Evolutionary conservation across 2,113 vertebrate species (phyloP), one percentile per base, ranked within the genome.

Genomic region (Cricetomys ansorgei): DNA sequence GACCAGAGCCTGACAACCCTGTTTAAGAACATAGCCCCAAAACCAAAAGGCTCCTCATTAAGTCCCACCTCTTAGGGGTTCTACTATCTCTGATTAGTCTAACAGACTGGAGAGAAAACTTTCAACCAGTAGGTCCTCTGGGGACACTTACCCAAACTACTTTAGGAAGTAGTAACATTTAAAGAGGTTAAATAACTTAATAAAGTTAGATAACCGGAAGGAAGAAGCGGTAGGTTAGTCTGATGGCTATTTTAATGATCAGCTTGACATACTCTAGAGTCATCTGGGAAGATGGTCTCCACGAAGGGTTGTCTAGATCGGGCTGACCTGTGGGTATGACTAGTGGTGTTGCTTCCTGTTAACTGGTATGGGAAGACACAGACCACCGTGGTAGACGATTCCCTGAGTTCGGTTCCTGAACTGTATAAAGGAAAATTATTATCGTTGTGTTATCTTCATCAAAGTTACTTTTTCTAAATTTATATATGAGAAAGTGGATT

Each of bases 401-500:
- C 37, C 53, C 21, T 79, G 50, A 37, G 31, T 80, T 79, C 11
- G 31, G 48, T 53, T 79, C 50, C 19, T 34, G 29, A 7, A 77
- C 29, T 77, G 13, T 34, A 31, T 77, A 77, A 50, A 77, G 73
- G 27, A 6, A 27, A 13, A n/a, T 70, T 92, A 19, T 50, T 84
- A 27, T 77, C 80, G 7, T n/a, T 9, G 12, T 62, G 2, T 43
- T 95, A 34, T 67, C 48, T 87, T 94, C 29, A 77, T 83, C 3
- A 83, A 94, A 73, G 8, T 81, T 43, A 85, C 72, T 81, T 57
- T 80, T 88, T 37, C 53, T 43, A 91, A 70, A 79, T 57, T 88
- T 23, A 50, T 88, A 85, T 76, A 55, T 85, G 87, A 80, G 83
- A 89, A 76, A 55, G 8, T 87, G 72, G 69, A 50, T 91, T 84